Evolutionary conservation across 2,113 vertebrate genomes (phyloP), one percentile per base, ranked within the genome.

Genomic region (Spheniscus mendiculus): DNA sequence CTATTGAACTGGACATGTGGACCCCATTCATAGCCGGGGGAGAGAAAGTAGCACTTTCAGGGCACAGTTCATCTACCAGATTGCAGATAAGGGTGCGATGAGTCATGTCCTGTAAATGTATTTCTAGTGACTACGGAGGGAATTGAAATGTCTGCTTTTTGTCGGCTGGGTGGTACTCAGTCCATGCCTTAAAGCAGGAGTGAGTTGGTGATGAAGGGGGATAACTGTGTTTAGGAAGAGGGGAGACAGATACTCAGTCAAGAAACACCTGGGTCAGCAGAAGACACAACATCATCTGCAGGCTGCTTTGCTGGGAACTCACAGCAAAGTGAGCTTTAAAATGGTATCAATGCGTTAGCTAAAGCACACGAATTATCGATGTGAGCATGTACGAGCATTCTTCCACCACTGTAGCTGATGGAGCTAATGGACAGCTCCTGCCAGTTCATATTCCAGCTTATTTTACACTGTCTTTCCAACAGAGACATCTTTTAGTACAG

Each of bases 331-430:
- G 15, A 82, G n/a, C 52, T 82, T 86, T 72, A 45, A 82, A 82
- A 44, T 72, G 0, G 1, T 55, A 45, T 53, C 36, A n/a, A 0
- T 32, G 13, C 19, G 16, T n/a, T 59, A 59, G 52, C 32, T 72
- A 80, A 94, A 52, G 12, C 20, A 30, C n/a, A 10, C 27, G 56
- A 27, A 52, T 83, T 72, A n/a, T 42, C 17, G 4, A 2, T 38
- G 52, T 8, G 4, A 82, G 18, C 55, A 25, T 15, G 4, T 36
- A 19, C 42, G 38, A 85, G 20, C 0, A 0, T 53, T 52, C 44
- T 73, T 23, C 25, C 25, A 58, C 34, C 62, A 47, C 62, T n/a
- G 70, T 7, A 72, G 83, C 20, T 14, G 7, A 59, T 15, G 38
- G 32, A 22, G 25, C 58, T 65, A 73, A 59, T 18, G 29, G 38